A percentile compares a stretch with the other conserved stretches of the same genome.
phyloP scores from a whole-genome alignment of 2,797 vertebrate species.

The Paguma larvata region DNA sequence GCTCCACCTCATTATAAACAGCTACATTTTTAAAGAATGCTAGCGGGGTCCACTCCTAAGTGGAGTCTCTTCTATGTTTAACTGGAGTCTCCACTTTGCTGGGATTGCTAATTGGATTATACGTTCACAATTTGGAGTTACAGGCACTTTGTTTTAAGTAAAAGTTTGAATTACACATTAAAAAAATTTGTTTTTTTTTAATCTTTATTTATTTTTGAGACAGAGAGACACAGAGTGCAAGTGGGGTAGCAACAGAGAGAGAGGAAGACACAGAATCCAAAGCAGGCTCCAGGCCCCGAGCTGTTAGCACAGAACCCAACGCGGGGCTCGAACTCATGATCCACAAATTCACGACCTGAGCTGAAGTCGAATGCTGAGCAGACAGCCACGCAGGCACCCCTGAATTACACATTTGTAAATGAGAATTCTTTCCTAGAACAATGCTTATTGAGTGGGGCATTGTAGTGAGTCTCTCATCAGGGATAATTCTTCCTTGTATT shows the following conservation, averaged over 20 bases:
- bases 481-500: not conserved
- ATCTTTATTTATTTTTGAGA: too few species aligned
- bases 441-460: not conserved
- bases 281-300: too few species aligned
- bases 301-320: too few species aligned
- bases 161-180: slow-evolving; percentile 1
- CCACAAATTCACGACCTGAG: too few species aligned
- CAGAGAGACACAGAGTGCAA: too few species aligned
- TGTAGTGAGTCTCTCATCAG: not conserved
- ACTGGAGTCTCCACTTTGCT: not conserved
- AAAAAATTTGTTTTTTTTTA: not conserved
- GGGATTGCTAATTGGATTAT: not conserved
- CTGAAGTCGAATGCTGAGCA: too few species aligned
- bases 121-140: not conserved
- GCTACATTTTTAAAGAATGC: not conserved
- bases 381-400: too few species aligned
- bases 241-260: too few species aligned
- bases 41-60: not conserved
- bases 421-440: slow-evolving; percentile 19
- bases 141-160: not conserved
- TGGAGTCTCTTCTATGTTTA: not conserved
- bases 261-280: too few species aligned
- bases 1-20: not conserved
- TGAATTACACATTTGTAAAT: slow-evolving; percentile 22
- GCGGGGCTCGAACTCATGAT: too few species aligned